These are phyloP conservation scores for Narcine bancroftii DNA, from an alignment of 2,113 vertebrate species.

Conservation along the genomic window DNA sequence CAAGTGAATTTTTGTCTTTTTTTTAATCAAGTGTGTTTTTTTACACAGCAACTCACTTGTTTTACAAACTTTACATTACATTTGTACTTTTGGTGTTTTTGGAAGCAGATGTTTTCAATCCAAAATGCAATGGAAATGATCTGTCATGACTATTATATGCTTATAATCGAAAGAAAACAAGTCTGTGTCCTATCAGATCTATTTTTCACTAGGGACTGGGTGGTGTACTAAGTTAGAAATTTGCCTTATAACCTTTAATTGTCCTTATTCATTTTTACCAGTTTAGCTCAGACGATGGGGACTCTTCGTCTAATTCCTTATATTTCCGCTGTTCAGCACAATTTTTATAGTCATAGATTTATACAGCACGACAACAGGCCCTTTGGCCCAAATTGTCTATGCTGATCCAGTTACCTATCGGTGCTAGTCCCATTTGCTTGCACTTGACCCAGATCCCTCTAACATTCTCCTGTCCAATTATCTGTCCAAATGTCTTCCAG, in stretches of 20 bases:
- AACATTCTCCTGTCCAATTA: too few relatives aligned
- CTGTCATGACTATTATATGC: not conserved
- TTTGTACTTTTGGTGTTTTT: not conserved
- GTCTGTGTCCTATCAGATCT: slow-evolving; percentile 6
- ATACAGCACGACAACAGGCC: too few relatives aligned
- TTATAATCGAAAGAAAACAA: not conserved
- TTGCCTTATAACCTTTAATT: not conserved
- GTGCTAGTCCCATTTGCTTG: too few relatives aligned
- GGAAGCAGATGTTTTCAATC: slow-evolving; percentile 31
- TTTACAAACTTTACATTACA: slow-evolving; percentile 12
- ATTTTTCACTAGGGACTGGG: not conserved
- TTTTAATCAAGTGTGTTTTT: not conserved
- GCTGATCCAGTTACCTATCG: too few relatives aligned
- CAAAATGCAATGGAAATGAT: not conserved
- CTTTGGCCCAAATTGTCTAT: too few relatives aligned
- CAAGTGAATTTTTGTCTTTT: slow-evolving; percentile 3
- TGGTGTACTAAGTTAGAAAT: not conserved
- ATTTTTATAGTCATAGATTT: too few relatives aligned
- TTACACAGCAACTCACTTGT: not conserved
- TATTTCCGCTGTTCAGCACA: not conserved
- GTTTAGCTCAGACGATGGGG: not conserved
- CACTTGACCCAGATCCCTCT: too few relatives aligned
- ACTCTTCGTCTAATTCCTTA: not conserved
- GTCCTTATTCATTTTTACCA: not conserved
- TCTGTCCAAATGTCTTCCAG: too few relatives aligned